Conservation (phyloP, 2,888 invertebrate genomes). For the Aphidius colemani region DNA sequence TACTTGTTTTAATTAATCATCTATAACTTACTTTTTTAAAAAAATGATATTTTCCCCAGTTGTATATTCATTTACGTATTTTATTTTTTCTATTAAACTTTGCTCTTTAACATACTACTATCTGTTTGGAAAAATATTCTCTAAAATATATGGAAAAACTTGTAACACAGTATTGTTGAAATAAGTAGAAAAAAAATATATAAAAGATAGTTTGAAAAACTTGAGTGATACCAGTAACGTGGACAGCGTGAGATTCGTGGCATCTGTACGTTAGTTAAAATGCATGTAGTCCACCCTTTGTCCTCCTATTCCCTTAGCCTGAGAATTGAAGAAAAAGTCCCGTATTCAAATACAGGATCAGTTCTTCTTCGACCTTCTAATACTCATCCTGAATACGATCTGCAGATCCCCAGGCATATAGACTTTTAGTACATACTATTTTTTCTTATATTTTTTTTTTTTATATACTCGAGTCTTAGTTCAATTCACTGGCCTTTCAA, state of each 20-base stretch:
- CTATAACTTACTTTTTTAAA: too few species aligned
- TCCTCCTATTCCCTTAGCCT: background rate
- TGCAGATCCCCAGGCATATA: constrained; percentile 33
- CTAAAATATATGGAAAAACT: too few species aligned
- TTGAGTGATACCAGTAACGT: constrained; percentile 48
- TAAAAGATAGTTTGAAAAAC: constrained; percentile 47
- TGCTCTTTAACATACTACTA: too few species aligned
- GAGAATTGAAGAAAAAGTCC: constrained; percentile 26
- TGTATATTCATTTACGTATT: too few species aligned
- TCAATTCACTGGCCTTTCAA: too few species aligned
- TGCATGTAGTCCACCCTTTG: constrained; percentile 55
- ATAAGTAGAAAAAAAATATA: too few species aligned
- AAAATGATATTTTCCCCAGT: too few species aligned
- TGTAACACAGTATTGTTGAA: too few species aligned
- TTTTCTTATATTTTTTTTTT: background rate
- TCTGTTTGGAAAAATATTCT: too few species aligned
- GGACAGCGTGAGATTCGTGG: constrained; percentile 56
- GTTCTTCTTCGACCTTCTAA: constrained; percentile 54
- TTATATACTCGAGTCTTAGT: too few species aligned
- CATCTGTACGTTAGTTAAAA: constrained; percentile 61
- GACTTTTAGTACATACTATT: constrained; percentile 3
- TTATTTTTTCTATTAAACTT: too few species aligned
- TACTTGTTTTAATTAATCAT: too few species aligned
- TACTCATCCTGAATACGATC: constrained; percentile 55
- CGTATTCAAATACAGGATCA: constrained; percentile 61